Base-by-base conservation (phyloP, 2,113 vertebrate species). In the Ariopsis seemanni region DNA sequence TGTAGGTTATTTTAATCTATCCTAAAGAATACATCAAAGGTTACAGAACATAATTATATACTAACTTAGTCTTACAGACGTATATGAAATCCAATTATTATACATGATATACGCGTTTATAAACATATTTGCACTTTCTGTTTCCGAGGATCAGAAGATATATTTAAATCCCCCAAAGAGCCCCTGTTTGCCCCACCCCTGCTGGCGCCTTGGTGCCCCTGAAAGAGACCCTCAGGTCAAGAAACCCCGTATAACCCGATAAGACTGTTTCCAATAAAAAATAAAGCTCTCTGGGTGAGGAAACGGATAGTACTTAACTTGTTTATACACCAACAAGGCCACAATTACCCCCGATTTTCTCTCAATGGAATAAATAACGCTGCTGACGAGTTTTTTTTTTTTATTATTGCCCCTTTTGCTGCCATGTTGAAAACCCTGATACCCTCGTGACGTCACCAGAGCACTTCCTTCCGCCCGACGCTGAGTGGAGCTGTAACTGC, bases 401-500 rank as follows among this genome's bases (percentile, higher is more conserved):
- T 80, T 90, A 85, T 86, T 65, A 42, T 86, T 89, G 30, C 90
- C 89, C 85, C 74, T 7, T 58, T 50, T 17, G 50, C 79, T 87
- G 92, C 90, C 93, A 90, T 86, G 65, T 91, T 90, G 89, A 88
- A 87, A 92, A 88, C 92, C 91, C 89, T 87, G 48, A 87, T 89
- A 85, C 90, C 90, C 90, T 91, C 67, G 74, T 94, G 93, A 96
- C 96, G 92, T 95, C 94, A 95, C 82, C 9, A 88, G 86, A 90
- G 91, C 91, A 86, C 90, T 93, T 94, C 92, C 95, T 94, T 95
- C 94, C 94, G 95, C 94, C 93, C 94, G 93, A 91, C 95, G 94
- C 93, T 94, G 93, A 91, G 95, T 92, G 94, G 93, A 94, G 94
- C 95, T 95, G 91, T 93, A 93, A n/a, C 93, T 87, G 93, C 93